Evolutionary conservation across 2,113 vertebrate species (phyloP).

Genomic region (Passerina amoena): DNA sequence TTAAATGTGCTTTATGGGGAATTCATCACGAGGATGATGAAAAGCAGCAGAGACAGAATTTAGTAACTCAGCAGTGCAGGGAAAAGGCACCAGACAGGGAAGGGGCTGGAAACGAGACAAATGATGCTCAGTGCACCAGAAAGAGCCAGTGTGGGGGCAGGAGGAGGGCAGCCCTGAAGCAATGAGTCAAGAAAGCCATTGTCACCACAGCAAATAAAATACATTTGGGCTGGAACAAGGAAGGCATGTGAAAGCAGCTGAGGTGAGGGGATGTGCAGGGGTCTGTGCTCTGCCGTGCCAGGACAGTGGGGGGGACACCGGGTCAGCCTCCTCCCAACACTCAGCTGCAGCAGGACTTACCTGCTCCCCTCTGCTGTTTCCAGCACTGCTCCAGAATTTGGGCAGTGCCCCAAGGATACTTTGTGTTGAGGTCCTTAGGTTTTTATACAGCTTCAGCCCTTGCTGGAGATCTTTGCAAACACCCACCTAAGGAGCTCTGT

Average conservation of each 20-base stretch:
- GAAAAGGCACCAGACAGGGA: background rate
- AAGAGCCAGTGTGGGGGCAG: accelerated
- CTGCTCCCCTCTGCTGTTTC: background rate
- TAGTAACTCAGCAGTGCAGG: background rate
- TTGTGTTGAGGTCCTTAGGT: background rate
- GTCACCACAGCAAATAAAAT: background rate
- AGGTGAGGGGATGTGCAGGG: background rate
- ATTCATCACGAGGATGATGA: background rate
- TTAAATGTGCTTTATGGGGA: background rate
- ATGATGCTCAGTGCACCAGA: background rate
- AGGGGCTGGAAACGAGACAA: background rate
- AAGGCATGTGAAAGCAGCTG: background rate
- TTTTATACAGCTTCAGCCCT: background rate
- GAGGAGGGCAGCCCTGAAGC: background rate
- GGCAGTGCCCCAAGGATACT: background rate
- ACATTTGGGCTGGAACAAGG: background rate
- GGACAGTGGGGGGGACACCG: accelerated
- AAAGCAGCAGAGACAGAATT: background rate
- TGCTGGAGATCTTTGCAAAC: background rate
- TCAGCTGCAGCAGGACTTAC: background rate
- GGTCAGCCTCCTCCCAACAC: background rate
- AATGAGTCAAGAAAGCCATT: background rate
- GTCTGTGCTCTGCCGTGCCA: background rate
- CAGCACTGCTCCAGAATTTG: background rate
- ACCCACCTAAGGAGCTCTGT: background rate